These are phyloP conservation scores for Knipowitschia caucasica DNA, from an alignment of 2,797 vertebrate genomes.

Conservation along the genomic window DNA sequence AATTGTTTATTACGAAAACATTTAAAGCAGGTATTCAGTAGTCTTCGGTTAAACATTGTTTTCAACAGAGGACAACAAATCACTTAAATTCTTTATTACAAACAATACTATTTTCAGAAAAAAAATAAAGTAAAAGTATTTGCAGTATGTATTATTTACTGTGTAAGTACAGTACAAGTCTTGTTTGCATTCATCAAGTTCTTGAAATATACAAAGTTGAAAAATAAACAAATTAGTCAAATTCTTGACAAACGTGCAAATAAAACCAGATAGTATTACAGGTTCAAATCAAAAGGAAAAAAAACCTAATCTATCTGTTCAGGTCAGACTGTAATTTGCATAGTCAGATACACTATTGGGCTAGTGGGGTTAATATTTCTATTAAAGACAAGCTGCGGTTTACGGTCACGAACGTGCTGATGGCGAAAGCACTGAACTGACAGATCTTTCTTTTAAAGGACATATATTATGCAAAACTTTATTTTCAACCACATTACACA, in stretches of 20 bases:
- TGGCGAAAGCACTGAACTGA: not conserved
- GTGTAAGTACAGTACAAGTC: constrained; percentile 73
- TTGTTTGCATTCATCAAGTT: constrained; percentile 68
- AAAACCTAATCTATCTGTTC: constrained; percentile 53
- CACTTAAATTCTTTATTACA: constrained; percentile 52
- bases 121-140: constrained; percentile 65
- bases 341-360: constrained; percentile 65
- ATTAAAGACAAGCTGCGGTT: constrained; percentile 58
- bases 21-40: too few species aligned
- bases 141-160: constrained; percentile 69
- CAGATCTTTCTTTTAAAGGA: constrained; percentile 32
- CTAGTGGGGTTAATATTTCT: constrained; percentile 69
- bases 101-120: constrained; percentile 60
- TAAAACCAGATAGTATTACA: constrained; percentile 45
- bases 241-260: constrained; percentile 51
- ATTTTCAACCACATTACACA: too few species aligned
- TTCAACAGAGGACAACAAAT: constrained; percentile 58
- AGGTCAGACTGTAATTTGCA: constrained; percentile 68
- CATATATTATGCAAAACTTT: too few species aligned
- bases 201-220: constrained; percentile 70
- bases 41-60: constrained; percentile 57
- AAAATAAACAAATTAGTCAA: constrained; percentile 74
- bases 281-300: constrained; percentile 35
- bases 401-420: constrained; percentile 42
- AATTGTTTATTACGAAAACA: too few species aligned